Evolutionary conservation across 2,113 vertebrate genomes (phyloP).

Genomic region (Jacana jacana): DNA sequence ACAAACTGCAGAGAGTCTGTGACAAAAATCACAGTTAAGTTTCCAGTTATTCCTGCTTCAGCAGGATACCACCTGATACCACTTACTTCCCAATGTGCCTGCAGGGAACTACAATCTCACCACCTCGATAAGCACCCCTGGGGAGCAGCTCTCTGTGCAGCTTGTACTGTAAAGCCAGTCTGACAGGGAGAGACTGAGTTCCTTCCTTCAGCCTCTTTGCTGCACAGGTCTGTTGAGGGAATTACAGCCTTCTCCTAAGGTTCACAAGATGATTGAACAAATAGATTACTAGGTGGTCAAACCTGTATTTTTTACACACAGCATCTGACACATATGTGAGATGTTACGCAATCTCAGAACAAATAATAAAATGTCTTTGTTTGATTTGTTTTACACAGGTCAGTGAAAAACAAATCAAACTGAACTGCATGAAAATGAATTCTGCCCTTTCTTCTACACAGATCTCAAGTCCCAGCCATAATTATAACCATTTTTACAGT

Average conservation of each 20-base stretch:
- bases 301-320: background rate
- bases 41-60: background rate
- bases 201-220: background rate
- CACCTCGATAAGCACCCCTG: background rate
- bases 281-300: background rate
- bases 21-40: background rate
- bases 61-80: background rate
- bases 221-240: background rate
- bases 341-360: background rate
- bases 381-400: background rate
- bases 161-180: background rate
- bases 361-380: background rate
- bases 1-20: background rate
- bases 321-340: background rate
- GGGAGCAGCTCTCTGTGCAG: background rate
- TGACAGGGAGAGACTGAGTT: rapidly evolving
- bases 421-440: background rate
- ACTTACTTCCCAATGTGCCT: background rate
- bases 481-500: background rate
- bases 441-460: background rate
- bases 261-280: slow-evolving; percentile 2
- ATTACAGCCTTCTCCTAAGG: background rate
- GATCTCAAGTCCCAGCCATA: background rate
- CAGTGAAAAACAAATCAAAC: background rate
- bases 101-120: background rate